phyloP scores from a whole-genome alignment of 1,140 invertebrate species.

The Popillia japonica region DNA sequence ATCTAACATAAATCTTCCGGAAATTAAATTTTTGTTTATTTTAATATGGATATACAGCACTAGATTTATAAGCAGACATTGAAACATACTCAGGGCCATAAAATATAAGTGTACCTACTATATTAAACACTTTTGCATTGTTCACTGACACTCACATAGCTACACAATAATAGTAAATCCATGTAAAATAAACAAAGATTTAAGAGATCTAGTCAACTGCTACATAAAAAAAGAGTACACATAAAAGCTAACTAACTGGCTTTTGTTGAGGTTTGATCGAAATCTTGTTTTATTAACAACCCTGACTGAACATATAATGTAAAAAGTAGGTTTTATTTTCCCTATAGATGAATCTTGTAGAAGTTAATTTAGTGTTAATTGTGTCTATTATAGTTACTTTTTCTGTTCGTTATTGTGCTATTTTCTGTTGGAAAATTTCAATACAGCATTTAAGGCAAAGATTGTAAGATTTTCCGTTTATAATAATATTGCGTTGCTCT shows the following conservation, averaged over 20 bases:
- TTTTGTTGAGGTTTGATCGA: neutral
- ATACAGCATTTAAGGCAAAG: slow-evolving; percentile 20
- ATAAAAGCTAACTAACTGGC: neutral
- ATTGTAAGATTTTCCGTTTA: neutral
- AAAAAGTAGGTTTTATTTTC: neutral
- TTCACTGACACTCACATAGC: neutral
- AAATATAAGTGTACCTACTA: neutral
- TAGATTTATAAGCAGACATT: neutral
- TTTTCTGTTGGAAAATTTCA: neutral
- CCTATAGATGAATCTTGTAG: slow-evolving; percentile 1
- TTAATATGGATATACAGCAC: neutral
- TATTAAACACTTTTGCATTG: neutral
- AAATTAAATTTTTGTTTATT: neutral
- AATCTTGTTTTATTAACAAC: neutral
- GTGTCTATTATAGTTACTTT: neutral
- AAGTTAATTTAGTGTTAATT: slow-evolving; percentile 19
- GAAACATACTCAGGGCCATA: neutral
- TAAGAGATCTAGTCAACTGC: neutral
- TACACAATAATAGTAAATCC: neutral
- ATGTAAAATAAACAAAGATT: neutral
- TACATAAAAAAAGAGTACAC: neutral
- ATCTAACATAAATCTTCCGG: neutral
- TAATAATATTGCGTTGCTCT: slow-evolving; percentile 5
- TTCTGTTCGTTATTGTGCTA: slow-evolving; percentile 11
- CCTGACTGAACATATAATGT: neutral